phyloP scores from a whole-genome alignment of 1,140 invertebrate species.

The Cherax quadricarinatus region DNA sequence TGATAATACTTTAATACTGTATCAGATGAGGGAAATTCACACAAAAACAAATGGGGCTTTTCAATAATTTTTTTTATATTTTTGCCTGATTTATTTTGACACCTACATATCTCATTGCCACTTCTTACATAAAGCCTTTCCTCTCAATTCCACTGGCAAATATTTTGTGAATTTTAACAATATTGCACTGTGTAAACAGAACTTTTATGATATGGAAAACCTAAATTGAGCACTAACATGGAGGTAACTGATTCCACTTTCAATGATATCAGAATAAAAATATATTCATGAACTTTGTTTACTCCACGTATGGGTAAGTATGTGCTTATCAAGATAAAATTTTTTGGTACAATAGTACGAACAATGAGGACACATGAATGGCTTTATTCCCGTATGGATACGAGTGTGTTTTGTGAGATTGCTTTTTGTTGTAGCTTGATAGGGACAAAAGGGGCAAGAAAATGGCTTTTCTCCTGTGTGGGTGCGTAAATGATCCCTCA shows the following conservation, averaged over 20 bases:
- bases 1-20: too few species aligned
- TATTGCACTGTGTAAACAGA: too few species aligned
- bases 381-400: slow-evolving; percentile 52
- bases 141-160: background rate
- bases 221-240: background rate
- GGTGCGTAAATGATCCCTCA: slow-evolving; percentile 63
- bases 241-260: background rate
- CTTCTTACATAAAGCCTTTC: background rate
- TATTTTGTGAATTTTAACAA: too few species aligned
- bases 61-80: too few species aligned
- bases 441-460: slow-evolving; percentile 55
- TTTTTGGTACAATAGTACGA: slow-evolving; percentile 62
- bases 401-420: slow-evolving; percentile 58
- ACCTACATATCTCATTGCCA: background rate
- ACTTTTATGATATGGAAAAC: background rate
- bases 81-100: too few species aligned
- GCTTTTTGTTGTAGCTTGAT: slow-evolving; percentile 64
- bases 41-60: too few species aligned
- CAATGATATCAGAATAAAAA: background rate
- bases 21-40: background rate
- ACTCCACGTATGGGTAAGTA: slow-evolving; percentile 33
- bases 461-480: slow-evolving; percentile 64
- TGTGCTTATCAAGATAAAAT: slow-evolving; percentile 51
- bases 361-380: slow-evolving; percentile 49
- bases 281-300: slow-evolving; percentile 16